A percentile compares a stretch with the other conserved stretches of the same genome.
phyloP scores from a whole-genome alignment of 2,113 vertebrate species.

The Tinamus guttatus region DNA sequence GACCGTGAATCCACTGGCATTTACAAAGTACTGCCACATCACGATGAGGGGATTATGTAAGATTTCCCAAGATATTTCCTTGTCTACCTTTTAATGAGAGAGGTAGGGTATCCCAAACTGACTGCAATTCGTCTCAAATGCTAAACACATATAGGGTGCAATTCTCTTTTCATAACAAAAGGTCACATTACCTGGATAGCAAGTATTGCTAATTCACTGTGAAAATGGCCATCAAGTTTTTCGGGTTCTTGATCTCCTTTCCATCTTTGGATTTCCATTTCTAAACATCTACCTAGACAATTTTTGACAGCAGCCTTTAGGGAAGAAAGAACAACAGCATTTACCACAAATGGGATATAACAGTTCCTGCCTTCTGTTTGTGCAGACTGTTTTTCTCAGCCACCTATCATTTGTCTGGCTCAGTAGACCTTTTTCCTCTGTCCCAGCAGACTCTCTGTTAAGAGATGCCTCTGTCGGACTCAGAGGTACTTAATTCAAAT shows the following conservation, averaged over 20 bases:
- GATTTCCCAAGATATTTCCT: not conserved
- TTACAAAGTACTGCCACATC: not conserved
- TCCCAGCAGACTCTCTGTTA: not conserved
- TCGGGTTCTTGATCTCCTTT: constrained; percentile 75
- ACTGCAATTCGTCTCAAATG: not conserved
- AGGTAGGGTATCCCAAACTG: not conserved
- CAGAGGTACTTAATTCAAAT: not conserved
- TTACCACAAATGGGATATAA: not conserved
- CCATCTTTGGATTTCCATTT: constrained; percentile 84
- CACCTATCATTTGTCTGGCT: not conserved
- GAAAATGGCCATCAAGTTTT: constrained; percentile 76
- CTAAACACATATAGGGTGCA: not conserved
- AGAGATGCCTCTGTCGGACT: fast-evolving
- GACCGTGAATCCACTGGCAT: not conserved
- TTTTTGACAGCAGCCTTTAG: constrained; percentile 66
- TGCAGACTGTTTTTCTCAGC: not conserved
- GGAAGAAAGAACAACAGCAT: not conserved
- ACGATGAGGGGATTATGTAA: not conserved
- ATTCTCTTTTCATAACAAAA: not conserved
- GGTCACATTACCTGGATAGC: constrained; percentile 84
- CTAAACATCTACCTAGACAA: constrained; percentile 78
- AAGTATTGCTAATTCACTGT: constrained; percentile 87
- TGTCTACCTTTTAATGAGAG: not conserved
- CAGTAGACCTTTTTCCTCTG: not conserved
- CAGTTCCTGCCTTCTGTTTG: not conserved